Evolutionary conservation across 1,140 invertebrate species (phyloP), one percentile per base, ranked within the genome.

Genomic region (Globodera rostochiensis): DNA sequence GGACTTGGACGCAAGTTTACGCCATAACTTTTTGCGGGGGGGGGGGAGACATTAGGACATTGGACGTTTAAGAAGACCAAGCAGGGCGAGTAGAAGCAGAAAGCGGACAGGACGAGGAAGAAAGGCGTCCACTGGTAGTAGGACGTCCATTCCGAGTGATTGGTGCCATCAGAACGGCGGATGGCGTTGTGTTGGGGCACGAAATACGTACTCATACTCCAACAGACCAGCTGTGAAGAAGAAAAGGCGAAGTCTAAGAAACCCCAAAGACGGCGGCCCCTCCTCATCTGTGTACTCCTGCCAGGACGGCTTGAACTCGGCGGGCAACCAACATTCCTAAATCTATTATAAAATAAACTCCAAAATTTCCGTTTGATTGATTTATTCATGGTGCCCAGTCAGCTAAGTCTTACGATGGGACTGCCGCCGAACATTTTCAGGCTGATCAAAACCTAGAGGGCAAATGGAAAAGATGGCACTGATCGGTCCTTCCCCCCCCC

Each of bases 121-220:
- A 92, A 91, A 13, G 92, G 92, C 15, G 91, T 90, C 92, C 92
- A 92, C 83, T 92, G 92, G 84, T 92, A 92, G 84, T 92, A 92
- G 74, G 85, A 83, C 19, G 90, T 76, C 81, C 77, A 11, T 0
- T 60, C 57, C 57, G 19, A 60, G 19, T 60, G 57, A 0, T 60
- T 60, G 57, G 1, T 60, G 57, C 79, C 81, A n/a, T 78, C 81
- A 6, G 88, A 87, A 15, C 77, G 73, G 57, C 73, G 82, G 53
- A 47, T 15, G 69, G 69, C 6, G 25, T 86, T 75, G 25, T 81
- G 74, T 46, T 85, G 86, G 5, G 86, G 79, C 9, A 83, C 82
- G 36, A 83, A 89, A 74, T 90, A 89, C 13, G 88, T 89, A 69
- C 80, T 88, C 75, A 82, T 60, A 15, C 88, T 86, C 81, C 84